A percentile compares a stretch with the other conserved stretches of the same genome.
These are phyloP conservation scores for Porites lobata DNA, from an alignment of 92 coral and sea anemone genomes.

Conservation along the genomic window DNA sequence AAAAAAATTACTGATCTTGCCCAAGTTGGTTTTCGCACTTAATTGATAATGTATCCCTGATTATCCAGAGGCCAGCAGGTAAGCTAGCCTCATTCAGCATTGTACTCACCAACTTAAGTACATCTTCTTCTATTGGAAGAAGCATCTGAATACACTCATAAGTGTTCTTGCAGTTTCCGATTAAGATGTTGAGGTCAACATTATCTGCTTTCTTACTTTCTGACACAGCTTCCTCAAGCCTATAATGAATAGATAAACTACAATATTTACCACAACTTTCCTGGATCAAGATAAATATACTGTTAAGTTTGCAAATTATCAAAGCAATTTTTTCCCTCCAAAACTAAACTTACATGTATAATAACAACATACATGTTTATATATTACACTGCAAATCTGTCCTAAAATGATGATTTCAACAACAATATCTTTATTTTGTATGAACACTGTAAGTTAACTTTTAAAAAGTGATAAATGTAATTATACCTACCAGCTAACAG, in stretches of 20 bases:
- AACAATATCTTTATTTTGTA: too few relatives aligned
- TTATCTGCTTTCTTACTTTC: constrained; percentile 87
- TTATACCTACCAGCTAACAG: constrained; percentile 32
- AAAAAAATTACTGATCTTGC: too few relatives aligned
- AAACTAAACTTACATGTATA: too few relatives aligned
- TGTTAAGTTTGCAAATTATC: too few relatives aligned
- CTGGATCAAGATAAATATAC: too few relatives aligned
- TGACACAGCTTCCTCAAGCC: constrained; percentile 92
- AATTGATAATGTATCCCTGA: not conserved
- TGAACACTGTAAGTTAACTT: too few relatives aligned
- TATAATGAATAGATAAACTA: constrained; percentile 5
- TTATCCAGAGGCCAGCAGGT: not conserved
- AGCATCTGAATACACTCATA: constrained; percentile 74
- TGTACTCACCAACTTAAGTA: constrained; percentile 73
- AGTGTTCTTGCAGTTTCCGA: constrained; percentile 78
- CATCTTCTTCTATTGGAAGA: constrained; percentile 76
- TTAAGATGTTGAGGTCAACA: constrained; percentile 86
- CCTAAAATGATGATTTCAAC: too few relatives aligned
- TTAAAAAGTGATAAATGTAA: not conserved
- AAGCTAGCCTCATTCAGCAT: not conserved
- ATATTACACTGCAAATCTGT: too few relatives aligned
- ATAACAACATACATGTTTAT: too few relatives aligned
- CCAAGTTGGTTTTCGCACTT: too few relatives aligned
- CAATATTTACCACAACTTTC: too few relatives aligned
- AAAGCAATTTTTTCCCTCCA: not conserved